These are phyloP conservation scores for Holothuria scabra DNA, from an alignment of 53 echinoderm and acorn worm species.

Conservation along the genomic window DNA sequence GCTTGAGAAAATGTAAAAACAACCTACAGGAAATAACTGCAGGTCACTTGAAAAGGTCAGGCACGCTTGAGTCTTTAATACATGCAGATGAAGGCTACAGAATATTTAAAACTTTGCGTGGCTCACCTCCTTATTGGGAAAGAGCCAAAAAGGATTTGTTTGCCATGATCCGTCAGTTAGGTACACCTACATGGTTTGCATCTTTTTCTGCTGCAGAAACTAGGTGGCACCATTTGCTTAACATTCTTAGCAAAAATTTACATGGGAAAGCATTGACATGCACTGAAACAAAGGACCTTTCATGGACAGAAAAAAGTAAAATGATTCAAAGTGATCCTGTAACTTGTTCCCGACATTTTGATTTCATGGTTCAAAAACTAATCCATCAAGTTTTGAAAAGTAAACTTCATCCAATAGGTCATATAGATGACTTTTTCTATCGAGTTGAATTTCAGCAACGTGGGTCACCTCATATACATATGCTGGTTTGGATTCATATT, in stretches of 20 bases:
- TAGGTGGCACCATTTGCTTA: conserved; percentile 31
- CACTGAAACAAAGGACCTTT: background rate
- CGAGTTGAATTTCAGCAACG: too few species aligned
- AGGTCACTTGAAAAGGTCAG: background rate
- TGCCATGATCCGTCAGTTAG: conserved; percentile 66
- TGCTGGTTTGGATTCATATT: too few species aligned
- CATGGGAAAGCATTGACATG: conserved; percentile 17
- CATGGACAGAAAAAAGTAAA: conserved; percentile 7
- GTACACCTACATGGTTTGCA: conserved; percentile 59
- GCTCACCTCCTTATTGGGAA: conserved; percentile 58
- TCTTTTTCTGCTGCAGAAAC: conserved; percentile 47
- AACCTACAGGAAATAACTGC: conserved; percentile 22
- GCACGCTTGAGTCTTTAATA: background rate
- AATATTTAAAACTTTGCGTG: conserved; percentile 48
- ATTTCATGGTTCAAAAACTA: too few species aligned
- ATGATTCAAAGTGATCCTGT: conserved; percentile 3
- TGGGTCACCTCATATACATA: too few species aligned
- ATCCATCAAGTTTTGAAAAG: too few species aligned
- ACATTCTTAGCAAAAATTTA: conserved; percentile 25
- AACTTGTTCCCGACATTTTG: too few species aligned
- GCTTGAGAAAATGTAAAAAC: conserved; percentile 28
- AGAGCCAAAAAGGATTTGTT: conserved; percentile 56
- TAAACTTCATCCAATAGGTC: too few species aligned
- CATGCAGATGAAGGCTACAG: conserved; percentile 54
- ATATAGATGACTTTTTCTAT: too few species aligned